Evolutionary conservation across 2,797 vertebrate genomes (phyloP), one percentile per base, ranked within the genome.

Genomic region (Aldrovandia affinis): DNA sequence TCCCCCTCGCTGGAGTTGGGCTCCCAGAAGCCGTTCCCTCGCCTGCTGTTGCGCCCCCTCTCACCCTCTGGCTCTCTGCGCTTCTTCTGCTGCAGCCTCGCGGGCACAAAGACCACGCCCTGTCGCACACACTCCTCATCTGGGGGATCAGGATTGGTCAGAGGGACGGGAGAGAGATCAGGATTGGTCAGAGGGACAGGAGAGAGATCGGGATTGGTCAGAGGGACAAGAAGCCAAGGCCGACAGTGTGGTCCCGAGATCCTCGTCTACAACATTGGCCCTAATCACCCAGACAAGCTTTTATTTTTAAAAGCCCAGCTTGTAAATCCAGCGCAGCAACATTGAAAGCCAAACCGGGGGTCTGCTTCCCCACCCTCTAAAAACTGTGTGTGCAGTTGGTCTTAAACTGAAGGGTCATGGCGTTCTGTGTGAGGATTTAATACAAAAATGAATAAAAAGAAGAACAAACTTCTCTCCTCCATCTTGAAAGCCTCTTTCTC

Each of bases 41-140:
- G 92, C 14, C 89, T 92, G 0, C 90, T 70, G 0, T 85, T 52
- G 28, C 42, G 86, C 30, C 59, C 65, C 0, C 73, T 57, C 0
- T 81, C 61, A 0, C 89, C 92, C 1, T 86, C n/a, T n/a, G n/a
- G n/a, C n/a, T 39, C 65, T 90, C 63, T 91, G 73, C 88, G 92
- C 85, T 61, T 92, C 92, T 93, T 97, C 85, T 96, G 95, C 47
- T 83, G 88, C 68, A 98, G 92, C 88, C 96, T 94, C 55, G 92
- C 93, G 0, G 98, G 98, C 84, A 96, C 59, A 0, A 91, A 99
- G 61, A 94, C 92, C 85, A 96, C 87, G 0, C 97, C 97, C 78
- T 95, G 93, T 88, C 92, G 85, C 88, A 95, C 91, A 86, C 98
- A 98, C 54, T 97, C 95, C 78, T 97, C 94, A 90, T 98, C 98